These are phyloP conservation scores for Archips crataeganus DNA, from an alignment of 2,888 invertebrate species.

Conservation along the genomic window DNA sequence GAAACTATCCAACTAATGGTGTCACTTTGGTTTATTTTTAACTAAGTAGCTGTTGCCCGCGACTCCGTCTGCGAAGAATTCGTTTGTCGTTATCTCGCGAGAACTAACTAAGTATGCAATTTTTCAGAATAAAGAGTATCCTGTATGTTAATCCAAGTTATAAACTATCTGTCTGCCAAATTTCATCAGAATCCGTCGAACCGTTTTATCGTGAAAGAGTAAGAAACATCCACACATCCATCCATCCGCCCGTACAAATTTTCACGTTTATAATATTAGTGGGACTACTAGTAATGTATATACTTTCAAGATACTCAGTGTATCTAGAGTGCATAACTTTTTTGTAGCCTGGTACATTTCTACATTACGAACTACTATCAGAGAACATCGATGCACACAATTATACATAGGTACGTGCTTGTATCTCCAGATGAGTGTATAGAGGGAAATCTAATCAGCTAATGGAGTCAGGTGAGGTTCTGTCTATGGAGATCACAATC, in stretches of 20 bases:
- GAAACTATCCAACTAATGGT: background rate
- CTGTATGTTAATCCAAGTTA: too few relatives aligned
- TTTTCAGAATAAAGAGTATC: too few relatives aligned
- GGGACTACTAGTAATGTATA: too few relatives aligned
- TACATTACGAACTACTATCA: background rate
- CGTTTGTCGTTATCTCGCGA: too few relatives aligned
- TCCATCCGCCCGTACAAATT: too few relatives aligned
- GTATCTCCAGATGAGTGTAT: slow-evolving; percentile 49
- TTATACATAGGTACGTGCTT: background rate
- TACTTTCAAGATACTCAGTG: background rate
- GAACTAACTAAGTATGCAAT: too few relatives aligned
- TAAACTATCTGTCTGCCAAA: too few relatives aligned
- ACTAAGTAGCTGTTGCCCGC: too few relatives aligned
- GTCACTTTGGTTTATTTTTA: background rate
- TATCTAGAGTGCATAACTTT: background rate
- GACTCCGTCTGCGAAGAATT: too few relatives aligned
- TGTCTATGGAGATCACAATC: slow-evolving; percentile 68
- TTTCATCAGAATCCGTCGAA: too few relatives aligned
- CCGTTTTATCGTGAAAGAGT: background rate
- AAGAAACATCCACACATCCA: too few relatives aligned
- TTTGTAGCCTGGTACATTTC: slow-evolving; percentile 8
- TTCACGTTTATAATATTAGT: too few relatives aligned
- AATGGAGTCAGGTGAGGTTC: slow-evolving; percentile 68
- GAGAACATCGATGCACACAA: slow-evolving; percentile 17
- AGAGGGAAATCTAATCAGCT: slow-evolving; percentile 70